Conservation (phyloP, 2,113 vertebrate species). For the Corythornis vintsioides region DNA sequence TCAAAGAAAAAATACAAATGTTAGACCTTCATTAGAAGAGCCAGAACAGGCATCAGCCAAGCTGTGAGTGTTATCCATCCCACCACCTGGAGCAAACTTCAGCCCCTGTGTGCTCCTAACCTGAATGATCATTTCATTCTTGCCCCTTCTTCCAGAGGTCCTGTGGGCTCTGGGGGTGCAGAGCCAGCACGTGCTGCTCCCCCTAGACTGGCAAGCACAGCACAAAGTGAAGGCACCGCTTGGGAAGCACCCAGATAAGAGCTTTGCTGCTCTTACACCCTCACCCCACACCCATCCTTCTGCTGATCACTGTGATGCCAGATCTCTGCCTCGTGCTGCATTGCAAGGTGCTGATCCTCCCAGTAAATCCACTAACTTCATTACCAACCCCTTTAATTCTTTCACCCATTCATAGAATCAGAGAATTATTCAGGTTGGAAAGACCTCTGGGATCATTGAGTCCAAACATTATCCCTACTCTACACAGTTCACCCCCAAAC, state of each 20-base stretch:
- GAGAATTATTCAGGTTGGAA: too few species aligned
- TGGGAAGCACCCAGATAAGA: not conserved
- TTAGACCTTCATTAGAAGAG: not conserved
- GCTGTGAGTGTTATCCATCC: not conserved
- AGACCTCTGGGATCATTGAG: too few species aligned
- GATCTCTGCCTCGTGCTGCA: not conserved
- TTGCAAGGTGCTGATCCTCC: not conserved
- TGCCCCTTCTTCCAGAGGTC: fast-evolving
- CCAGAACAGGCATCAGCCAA: not conserved
- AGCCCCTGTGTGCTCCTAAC: not conserved
- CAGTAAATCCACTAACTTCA: not conserved
- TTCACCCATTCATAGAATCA: not conserved
- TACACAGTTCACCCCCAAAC: too few species aligned
- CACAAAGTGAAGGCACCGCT: not conserved
- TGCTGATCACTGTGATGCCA: not conserved
- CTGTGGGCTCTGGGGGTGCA: not conserved
- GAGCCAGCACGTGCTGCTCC: fast-evolving
- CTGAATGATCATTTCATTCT: not conserved
- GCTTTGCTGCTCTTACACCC: not conserved
- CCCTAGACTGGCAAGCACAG: not conserved
- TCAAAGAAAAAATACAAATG: not conserved
- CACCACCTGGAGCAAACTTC: not conserved
- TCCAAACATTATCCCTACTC: too few species aligned
- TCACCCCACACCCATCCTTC: not conserved
- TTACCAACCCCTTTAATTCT: not conserved